phyloP scores from a whole-genome alignment of 2,888 invertebrate species.

The Harpalus rufipes region DNA sequence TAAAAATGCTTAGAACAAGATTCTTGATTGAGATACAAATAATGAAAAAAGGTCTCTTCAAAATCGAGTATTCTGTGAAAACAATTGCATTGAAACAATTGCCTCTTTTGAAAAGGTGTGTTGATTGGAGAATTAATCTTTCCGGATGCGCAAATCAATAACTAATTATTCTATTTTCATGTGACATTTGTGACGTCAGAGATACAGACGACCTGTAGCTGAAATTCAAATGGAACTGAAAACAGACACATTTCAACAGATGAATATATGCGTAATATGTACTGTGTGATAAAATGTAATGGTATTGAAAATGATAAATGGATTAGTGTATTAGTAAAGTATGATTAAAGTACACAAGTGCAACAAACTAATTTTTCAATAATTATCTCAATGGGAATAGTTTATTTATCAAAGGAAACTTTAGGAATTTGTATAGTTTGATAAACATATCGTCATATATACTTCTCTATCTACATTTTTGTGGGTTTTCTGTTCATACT shows the following conservation, averaged over 20 bases:
- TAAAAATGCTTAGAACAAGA: no score
- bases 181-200: not conserved
- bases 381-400: not conserved
- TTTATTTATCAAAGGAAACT: not conserved
- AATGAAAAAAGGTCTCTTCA: no score
- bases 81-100: not conserved
- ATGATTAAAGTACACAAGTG: not conserved
- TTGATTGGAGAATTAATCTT: conserved; percentile 1
- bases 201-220: not conserved
- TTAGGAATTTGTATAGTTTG: not conserved
- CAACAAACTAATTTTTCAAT: not conserved
- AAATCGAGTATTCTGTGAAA: no score
- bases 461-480: not conserved
- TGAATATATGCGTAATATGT: no score
- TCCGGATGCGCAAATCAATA: conserved; percentile 31
- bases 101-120: not conserved
- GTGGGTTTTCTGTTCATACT: no score
- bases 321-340: not conserved
- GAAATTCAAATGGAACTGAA: not conserved
- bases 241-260: not conserved
- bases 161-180: conserved; percentile 19
- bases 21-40: no score
- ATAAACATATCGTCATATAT: not conserved
- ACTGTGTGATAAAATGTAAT: no score
- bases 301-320: no score